Base-by-base conservation (phyloP, 2,888 invertebrate species). In the Willowsia nigromaculata region DNA sequence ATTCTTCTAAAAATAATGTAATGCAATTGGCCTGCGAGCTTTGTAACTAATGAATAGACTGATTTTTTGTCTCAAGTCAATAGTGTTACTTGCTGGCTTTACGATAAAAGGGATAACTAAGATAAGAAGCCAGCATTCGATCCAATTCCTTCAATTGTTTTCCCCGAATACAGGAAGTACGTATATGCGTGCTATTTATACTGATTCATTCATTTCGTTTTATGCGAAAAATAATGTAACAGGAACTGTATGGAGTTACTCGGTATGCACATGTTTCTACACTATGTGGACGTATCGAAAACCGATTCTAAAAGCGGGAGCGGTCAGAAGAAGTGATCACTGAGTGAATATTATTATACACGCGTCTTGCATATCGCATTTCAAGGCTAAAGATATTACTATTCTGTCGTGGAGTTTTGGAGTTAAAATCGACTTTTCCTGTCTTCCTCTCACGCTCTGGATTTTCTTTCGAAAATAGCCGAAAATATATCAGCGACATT, bases 401-500 rank as follows among this genome's bases (percentile, higher is more conserved):
- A 22, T 7, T 7, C 43, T 25, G 4, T 25, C 25, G 9, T 74
- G 7, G 27, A 11, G 6, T 33, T 33, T 33, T 5, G 33, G 37
- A 59, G 71, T 43, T 5, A 50, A 78, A 78, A 30, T 78, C 78
- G 33, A 27, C 78, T 25, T 53, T 27, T 40, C 0, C 37, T 40
- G 18, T 40, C 40, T n/a, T 7, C 15, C 68, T 22, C 40, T 40
- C 40, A 40, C 50, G 11, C 50, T 68, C 40, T 53, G 68, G 71
- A 53, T 40, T 40, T 56, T 59, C 11, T 18, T 59, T 86, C 15
- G 13, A 68, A 65, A 86, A 86, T 86, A 53, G 53, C 86, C 76
- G 33, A 68, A 86, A 86, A 71, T 81, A 82, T 82, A 43, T 50
- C 62, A 56, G 56, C 30, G 53, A 76, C 83, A 88, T 88, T 88